These are phyloP conservation scores for Scylla paramamosain DNA, from an alignment of 1,140 invertebrate species.

Conservation along the genomic window DNA sequence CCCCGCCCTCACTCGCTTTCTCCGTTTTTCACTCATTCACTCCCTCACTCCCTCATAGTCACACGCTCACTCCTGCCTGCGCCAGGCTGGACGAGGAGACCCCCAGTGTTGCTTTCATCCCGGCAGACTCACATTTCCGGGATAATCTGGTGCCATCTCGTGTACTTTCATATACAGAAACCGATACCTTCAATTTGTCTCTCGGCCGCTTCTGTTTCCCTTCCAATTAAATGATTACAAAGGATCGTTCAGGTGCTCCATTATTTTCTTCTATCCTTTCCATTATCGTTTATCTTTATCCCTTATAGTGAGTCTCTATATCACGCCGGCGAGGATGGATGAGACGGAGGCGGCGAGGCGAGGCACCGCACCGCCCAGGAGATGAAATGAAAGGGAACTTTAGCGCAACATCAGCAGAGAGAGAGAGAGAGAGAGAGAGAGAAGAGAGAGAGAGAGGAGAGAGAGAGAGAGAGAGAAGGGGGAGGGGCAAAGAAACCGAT, in stretches of 20 bases:
- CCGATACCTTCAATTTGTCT: not conserved
- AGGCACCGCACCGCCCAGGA: not conserved
- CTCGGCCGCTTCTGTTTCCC: not conserved
- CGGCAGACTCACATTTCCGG: too few species aligned
- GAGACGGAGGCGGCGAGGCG: not conserved
- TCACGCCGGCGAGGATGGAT: not conserved
- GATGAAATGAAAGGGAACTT: slow-evolving; percentile 14
- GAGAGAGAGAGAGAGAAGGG: too few species aligned
- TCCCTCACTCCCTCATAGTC: not conserved
- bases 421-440: not conserved
- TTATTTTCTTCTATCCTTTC: not conserved
- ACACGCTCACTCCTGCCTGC: not conserved
- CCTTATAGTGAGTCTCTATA: not conserved
- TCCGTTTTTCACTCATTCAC: not conserved
- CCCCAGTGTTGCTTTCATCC: too few species aligned
- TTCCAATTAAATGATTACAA: not conserved
- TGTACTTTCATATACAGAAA: too few species aligned
- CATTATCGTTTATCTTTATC: not conserved
- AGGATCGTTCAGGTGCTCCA: not conserved
- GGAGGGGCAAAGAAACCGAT: too few species aligned
- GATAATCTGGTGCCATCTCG: too few species aligned
- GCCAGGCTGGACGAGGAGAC: too few species aligned
- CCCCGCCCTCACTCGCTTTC: not conserved
- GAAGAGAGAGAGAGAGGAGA: too few species aligned
- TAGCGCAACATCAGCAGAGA: not conserved